Percentiles rank a stretch among this genome's conserved stretches.
These are phyloP conservation scores for Pteronura brasiliensis DNA, from an alignment of 2,113 vertebrate species.

Conservation along the genomic window DNA sequence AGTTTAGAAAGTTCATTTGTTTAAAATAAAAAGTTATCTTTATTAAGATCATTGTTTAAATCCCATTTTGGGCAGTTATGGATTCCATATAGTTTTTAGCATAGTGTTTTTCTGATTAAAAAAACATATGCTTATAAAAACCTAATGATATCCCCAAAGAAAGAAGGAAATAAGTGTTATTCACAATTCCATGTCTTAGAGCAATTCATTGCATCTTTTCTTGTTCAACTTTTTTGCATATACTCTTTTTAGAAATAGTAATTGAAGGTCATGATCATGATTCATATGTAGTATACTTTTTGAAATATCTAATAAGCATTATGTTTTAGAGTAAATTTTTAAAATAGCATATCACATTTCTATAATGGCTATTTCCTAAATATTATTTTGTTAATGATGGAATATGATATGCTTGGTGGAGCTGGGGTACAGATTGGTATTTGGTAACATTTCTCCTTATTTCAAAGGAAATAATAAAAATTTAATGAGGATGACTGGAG, in stretches of 20 bases:
- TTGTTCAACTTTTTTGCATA: background rate
- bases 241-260: background rate
- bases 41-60: background rate
- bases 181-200: background rate
- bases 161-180: background rate
- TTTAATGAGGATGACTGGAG: background rate
- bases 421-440: background rate
- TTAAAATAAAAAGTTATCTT: conserved; percentile 16
- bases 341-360: background rate
- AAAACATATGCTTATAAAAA: background rate
- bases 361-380: background rate
- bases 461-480: conserved; percentile 1
- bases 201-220: background rate
- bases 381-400: background rate
- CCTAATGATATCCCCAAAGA: background rate
- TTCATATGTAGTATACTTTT: background rate
- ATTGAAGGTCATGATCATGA: background rate
- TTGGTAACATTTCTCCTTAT: background rate
- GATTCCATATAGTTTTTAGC: background rate
- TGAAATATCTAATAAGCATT: background rate
- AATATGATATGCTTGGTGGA: background rate
- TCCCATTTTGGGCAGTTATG: background rate
- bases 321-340: background rate
- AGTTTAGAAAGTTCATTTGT: background rate
- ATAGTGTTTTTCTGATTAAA: background rate